These are phyloP conservation scores for Ceuthmochares aereus DNA, from an alignment of 2,113 vertebrate genomes.

Conservation along the genomic window DNA sequence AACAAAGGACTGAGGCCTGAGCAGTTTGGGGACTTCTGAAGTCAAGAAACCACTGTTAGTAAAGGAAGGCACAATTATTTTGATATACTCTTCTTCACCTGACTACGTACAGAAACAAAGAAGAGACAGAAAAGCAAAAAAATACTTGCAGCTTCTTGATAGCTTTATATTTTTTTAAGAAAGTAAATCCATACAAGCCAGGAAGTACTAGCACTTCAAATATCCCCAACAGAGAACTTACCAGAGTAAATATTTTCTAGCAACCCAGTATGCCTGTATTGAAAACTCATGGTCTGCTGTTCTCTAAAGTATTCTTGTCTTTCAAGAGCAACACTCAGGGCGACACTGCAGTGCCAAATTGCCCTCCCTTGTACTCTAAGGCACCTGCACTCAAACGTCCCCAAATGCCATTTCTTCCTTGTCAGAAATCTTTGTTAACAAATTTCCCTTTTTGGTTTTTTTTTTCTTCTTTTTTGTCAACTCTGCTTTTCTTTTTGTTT, in stretches of 20 bases:
- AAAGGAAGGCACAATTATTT: not conserved
- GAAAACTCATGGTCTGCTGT: not conserved
- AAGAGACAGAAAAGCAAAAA: not conserved
- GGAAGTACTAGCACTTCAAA: not conserved
- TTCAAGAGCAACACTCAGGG: not conserved
- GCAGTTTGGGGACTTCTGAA: not conserved
- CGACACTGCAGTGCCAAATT: not conserved
- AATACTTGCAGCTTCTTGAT: not conserved
- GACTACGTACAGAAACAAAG: not conserved
- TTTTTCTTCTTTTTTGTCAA: not conserved
- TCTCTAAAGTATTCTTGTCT: not conserved
- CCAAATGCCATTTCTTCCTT: not conserved
- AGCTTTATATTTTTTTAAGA: not conserved
- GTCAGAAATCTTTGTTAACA: conserved; percentile 37
- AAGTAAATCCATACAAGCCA: not conserved
- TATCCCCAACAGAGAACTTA: not conserved
- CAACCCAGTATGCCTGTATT: not conserved
- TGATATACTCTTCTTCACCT: not conserved
- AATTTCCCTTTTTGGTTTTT: not conserved
- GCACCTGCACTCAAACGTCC: not conserved
- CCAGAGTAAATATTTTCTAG: not conserved
- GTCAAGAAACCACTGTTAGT: not conserved
- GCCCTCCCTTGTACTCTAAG: not conserved
- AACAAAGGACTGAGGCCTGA: not conserved
- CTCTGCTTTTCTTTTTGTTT: conserved; percentile 25